These are phyloP conservation scores for Phymastichus coffea DNA, from an alignment of 1,140 invertebrate species.

Conservation along the genomic window DNA sequence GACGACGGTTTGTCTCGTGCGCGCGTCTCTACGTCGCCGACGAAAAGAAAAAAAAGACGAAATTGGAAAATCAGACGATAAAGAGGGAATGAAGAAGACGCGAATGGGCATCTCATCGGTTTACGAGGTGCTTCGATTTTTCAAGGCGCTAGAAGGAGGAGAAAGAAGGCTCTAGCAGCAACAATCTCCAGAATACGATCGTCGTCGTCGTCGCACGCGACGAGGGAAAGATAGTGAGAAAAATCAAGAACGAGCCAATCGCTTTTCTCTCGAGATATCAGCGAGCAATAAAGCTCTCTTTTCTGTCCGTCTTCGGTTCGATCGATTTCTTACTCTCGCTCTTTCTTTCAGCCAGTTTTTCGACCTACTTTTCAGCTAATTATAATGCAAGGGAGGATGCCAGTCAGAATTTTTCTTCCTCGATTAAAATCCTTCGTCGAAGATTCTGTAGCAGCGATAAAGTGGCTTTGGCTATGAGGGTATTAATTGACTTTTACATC, in stretches of 20 bases:
- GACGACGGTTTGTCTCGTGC: too few species aligned
- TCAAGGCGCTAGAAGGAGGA: slow-evolving; percentile 27
- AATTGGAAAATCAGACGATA: background rate
- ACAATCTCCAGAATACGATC: slow-evolving; percentile 26
- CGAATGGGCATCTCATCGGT: slow-evolving; percentile 28
- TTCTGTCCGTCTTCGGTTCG: too few species aligned
- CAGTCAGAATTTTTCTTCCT: too few species aligned
- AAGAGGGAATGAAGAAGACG: background rate
- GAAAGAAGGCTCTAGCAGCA: too few species aligned
- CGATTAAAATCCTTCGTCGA: too few species aligned
- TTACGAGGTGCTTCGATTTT: slow-evolving; percentile 33
- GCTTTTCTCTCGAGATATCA: slow-evolving; percentile 16
- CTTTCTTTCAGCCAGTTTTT: background rate
- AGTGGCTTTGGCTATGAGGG: too few species aligned
- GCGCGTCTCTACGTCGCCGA: too few species aligned
- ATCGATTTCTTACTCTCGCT: background rate
- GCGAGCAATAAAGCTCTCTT: slow-evolving; percentile 6
- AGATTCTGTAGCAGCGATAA: too few species aligned
- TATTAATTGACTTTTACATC: slow-evolving; percentile 13
- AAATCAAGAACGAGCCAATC: slow-evolving; percentile 20
- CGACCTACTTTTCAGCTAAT: background rate
- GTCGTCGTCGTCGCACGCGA: background rate
- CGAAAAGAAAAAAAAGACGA: background rate
- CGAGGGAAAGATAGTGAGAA: background rate
- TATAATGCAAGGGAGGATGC: too few species aligned